Conservation (phyloP, 2,797 vertebrate species). For the Poeciliopsis presidionis region DNA sequence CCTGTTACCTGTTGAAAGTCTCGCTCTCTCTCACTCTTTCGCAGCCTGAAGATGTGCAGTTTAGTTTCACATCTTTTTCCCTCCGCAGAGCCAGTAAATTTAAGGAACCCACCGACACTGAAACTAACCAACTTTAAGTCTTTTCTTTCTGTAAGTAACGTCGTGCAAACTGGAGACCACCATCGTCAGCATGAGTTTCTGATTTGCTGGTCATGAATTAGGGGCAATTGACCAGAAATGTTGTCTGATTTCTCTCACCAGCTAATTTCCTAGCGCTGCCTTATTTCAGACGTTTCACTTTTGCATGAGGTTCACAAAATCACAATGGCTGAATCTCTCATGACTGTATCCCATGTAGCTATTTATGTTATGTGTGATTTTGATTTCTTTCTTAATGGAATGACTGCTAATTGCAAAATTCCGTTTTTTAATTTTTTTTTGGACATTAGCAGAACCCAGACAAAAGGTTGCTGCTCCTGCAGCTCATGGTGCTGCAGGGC, state of each 20-base stretch:
- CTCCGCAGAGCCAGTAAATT: background rate
- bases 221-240: background rate
- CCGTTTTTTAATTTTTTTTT: no score
- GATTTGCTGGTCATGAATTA: background rate
- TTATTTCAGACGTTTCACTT: background rate
- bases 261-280: background rate
- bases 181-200: background rate
- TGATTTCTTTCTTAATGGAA: no score
- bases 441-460: background rate
- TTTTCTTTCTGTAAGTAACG: background rate
- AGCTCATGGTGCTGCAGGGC: background rate
- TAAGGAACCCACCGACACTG: background rate
- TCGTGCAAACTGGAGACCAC: background rate
- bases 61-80: background rate
- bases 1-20: no score
- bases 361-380: no score
- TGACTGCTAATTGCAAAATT: no score
- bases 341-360: no score
- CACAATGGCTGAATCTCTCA: background rate
- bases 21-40: no score
- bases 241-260: background rate
- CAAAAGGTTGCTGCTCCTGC: background rate
- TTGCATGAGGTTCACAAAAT: background rate
- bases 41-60: background rate
- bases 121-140: background rate